Conservation (phyloP, 2,888 invertebrate species). For the Microctonus aethiopoides region DNA sequence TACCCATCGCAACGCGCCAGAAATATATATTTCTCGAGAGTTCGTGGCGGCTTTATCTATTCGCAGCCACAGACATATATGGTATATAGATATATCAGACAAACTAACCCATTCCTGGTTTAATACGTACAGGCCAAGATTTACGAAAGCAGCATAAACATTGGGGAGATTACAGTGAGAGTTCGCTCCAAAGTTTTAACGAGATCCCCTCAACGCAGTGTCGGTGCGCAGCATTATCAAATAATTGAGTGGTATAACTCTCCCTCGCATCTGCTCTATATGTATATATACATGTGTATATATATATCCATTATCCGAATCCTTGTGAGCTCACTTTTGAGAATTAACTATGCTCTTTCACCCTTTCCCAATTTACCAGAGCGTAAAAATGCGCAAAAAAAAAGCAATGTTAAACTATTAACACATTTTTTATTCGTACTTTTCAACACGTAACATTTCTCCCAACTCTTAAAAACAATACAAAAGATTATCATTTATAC, state of each 20-base stretch:
- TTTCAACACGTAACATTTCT: too few species aligned
- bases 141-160: conserved; percentile 65
- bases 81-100: not conserved
- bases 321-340: conserved; percentile 25
- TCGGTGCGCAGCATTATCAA: conserved; percentile 65
- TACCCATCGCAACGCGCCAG: too few species aligned
- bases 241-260: conserved; percentile 68
- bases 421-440: not conserved
- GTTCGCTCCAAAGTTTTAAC: conserved; percentile 67
- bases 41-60: conserved; percentile 57
- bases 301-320: conserved; percentile 39
- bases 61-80: conserved; percentile 28
- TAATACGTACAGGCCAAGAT: conserved; percentile 49
- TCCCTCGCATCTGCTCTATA: conserved; percentile 58
- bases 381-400: not conserved
- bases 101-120: conserved; percentile 24
- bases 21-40: conserved; percentile 47
- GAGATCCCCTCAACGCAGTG: conserved; percentile 65
- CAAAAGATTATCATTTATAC: too few species aligned
- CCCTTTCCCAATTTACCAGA: conserved; percentile 26
- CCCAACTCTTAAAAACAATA: too few species aligned
- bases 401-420: not conserved
- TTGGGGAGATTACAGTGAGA: conserved; percentile 65
- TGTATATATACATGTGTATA: conserved; percentile 52
- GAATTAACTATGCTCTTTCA: conserved; percentile 41